Base-by-base conservation (phyloP, 2,888 invertebrate genomes). In the Cryptocheilus praepositus region DNA sequence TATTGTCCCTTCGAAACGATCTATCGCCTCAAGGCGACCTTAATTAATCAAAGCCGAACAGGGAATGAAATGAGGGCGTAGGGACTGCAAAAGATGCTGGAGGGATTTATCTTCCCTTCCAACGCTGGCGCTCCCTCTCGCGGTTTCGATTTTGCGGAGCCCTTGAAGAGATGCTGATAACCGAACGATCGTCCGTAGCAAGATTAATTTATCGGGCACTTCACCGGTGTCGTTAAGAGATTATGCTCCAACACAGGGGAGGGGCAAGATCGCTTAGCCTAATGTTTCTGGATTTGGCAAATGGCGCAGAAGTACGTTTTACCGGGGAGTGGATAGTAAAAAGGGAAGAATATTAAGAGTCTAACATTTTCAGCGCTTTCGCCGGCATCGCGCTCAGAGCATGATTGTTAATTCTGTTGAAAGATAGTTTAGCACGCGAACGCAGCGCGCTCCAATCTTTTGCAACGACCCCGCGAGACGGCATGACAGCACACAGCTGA, bases 11-110 rank as follows among this genome's bases (percentile, higher is more conserved):
- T 43, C 28, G n/a, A 45, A 22, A 51, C 63, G 69, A 69, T 69
- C 58, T 60, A 69, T 71, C 56, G 68, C 57, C 59, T 53, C 53
- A 8, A 49, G 1, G 64, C 60, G 59, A 45, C 58, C 58, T 74
- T 77, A 73, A 78, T 78, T 78, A 78, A 78, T 78, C 77, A 77
- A 71, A 67, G 61, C 51, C 43, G 44, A 61, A 57, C 61, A 18
- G 67, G 54, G 62, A 67, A 68, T 60, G 61, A 57, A 46, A 60
- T 54, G 56, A 11, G 36, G 11, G 36, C 22, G 63, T 25, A 25
- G 2, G 13, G 22, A 54, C 18, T 11, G 52, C 43, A 49, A 70
- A 69, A 73, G 75, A 77, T 57, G 71, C 44, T 11, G 53, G n/a
- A 70, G 61, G 67, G 70, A 71, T 77, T 71, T 74, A 73, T 70